Evolutionary conservation across 2,888 invertebrate species (phyloP).

Genomic region (Polyommatus iphigenia): DNA sequence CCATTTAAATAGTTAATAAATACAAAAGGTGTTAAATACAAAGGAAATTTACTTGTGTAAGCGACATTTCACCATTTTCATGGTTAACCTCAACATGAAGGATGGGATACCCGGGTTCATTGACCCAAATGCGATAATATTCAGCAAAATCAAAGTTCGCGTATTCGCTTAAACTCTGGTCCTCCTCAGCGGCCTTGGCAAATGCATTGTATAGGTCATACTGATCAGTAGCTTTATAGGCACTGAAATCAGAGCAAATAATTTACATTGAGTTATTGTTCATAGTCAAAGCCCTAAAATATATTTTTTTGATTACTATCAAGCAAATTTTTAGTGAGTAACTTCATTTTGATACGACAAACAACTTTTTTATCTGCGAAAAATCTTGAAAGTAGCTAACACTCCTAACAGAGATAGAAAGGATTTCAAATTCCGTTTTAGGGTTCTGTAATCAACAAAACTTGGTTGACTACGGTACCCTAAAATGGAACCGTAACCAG

Average conservation of each 20-base stretch:
- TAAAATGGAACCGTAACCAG: too few species aligned
- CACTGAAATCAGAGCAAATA: conserved; percentile 50
- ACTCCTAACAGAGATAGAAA: too few species aligned
- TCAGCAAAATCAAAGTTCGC: conserved; percentile 60
- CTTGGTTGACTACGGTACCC: too few species aligned
- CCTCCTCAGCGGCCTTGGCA: conserved; percentile 57
- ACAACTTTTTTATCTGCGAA: too few species aligned
- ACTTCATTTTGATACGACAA: too few species aligned
- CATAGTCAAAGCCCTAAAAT: too few species aligned
- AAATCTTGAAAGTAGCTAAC: too few species aligned
- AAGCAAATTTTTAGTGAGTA: too few species aligned
- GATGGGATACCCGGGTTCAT: conserved; percentile 82
- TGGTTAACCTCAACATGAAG: conserved; percentile 73
- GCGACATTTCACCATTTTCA: conserved; percentile 51
- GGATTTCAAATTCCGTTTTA: too few species aligned
- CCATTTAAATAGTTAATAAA: too few species aligned
- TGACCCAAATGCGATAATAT: conserved; percentile 82
- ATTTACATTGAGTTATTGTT: not conserved
- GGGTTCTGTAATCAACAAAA: too few species aligned
- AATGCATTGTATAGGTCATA: conserved; percentile 73
- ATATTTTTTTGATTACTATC: too few species aligned
- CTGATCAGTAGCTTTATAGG: conserved; percentile 69
- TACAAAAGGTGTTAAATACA: not conserved
- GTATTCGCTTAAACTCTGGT: conserved; percentile 55
- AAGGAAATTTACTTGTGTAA: conserved; percentile 62